phyloP scores from a whole-genome alignment of 1,140 invertebrate species.

The Orius insidiosus region DNA sequence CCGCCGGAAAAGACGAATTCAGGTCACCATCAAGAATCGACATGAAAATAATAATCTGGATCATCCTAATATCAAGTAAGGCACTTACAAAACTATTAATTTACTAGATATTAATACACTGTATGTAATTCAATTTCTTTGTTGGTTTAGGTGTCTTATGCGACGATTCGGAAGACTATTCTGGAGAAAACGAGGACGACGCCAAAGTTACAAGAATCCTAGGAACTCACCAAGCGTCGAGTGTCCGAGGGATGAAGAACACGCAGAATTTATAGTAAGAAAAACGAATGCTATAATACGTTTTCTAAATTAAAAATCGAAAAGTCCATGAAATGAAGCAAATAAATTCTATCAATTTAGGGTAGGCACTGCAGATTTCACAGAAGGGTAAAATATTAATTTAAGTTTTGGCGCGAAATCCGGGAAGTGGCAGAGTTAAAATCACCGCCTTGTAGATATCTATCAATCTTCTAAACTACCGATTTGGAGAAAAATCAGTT shows the following conservation, averaged over 20 bases:
- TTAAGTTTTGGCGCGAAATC: no score
- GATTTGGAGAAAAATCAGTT: no score
- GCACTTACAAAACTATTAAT: no score
- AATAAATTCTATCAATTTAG: no score
- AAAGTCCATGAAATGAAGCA: no score
- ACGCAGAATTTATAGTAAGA: constrained; percentile 32
- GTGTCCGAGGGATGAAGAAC: constrained; percentile 65
- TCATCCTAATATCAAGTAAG: background rate
- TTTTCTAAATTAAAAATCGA: background rate
- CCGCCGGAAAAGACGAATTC: background rate
- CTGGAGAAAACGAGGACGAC: constrained; percentile 39
- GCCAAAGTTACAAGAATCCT: constrained; percentile 73
- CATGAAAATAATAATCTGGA: constrained; percentile 2
- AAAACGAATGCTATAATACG: background rate
- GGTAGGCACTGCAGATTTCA: no score
- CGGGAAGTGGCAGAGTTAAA: no score
- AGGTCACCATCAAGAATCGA: background rate
- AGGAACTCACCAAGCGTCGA: constrained; percentile 66
- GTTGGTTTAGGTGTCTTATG: background rate
- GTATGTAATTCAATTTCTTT: no score
- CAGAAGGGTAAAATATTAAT: no score
- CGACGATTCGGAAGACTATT: constrained; percentile 19
- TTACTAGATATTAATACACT: no score
- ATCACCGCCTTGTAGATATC: no score
- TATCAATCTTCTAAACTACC: no score